Evolutionary conservation across 2,113 vertebrate species (phyloP), one percentile per base, ranked within the genome.

Genomic region (Microcebus jonahi): DNA sequence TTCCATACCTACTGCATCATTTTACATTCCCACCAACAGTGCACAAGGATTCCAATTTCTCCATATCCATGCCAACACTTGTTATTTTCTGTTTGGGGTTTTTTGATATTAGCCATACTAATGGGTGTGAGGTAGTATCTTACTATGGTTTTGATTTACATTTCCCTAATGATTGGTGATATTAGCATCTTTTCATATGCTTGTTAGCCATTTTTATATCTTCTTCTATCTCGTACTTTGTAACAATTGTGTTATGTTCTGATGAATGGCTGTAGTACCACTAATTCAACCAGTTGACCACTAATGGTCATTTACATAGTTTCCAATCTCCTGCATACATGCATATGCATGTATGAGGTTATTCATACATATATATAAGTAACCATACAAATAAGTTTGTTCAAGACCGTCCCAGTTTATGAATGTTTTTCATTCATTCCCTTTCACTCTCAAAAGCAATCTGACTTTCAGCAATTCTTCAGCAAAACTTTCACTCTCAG

Each of bases 361-460:
- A 71, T 71, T 42, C 12, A 67, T 18, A 86, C 65, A n/a, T 7
- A 55, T 88, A 1, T 70, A 68, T 61, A 89, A 70, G 42, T 89
- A 94, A 86, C 50, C 45, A 55, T 45, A 71, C 25, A 76, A 70
- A 88, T 85, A 29, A 91, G 23, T 70, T 67, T 96, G 25, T 86
- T 91, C 68, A 71, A 18, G 48, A 93, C 39, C 90, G 50, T 48
- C 20, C 67, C 45, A 71, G 39, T 68, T 96, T 75, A 94, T 57
- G 15, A 27, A 76, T 81, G 68, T 80, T 86, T 90, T 53, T 50
- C 42, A 57, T 34, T 73, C 36, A 94, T 6, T 25, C 57, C 7
- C 42, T 75, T 88, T 81, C 75, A 76, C 55, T 77, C 61, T 73
- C 27, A 83, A 89, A 89, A 96, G 79, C 23, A 94, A 89, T 94